These are phyloP conservation scores for Lophotriccus pileatus DNA, from an alignment of 2,797 vertebrate genomes.

Conservation along the genomic window DNA sequence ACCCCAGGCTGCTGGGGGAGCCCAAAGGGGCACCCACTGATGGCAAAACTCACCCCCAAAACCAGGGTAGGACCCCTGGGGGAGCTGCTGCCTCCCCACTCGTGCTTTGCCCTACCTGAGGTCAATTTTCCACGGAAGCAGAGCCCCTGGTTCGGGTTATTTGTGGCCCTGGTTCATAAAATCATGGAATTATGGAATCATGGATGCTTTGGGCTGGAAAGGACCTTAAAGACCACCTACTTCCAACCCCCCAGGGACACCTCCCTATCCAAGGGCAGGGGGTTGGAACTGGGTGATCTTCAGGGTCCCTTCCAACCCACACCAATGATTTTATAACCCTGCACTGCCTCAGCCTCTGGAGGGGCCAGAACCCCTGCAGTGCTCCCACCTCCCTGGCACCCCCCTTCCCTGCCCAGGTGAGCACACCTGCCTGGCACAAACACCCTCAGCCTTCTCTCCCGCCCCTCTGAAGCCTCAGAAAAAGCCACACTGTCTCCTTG, in stretches of 20 bases:
- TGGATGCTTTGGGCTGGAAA: neutral
- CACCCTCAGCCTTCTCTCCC: neutral
- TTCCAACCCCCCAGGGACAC: neutral
- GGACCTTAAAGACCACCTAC: neutral
- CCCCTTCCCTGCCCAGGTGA: neutral
- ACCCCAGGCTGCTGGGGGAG: accelerated
- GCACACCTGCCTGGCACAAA: neutral
- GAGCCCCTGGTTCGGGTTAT: neutral
- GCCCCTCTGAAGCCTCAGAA: neutral
- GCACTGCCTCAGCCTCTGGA: neutral
- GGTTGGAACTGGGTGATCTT: neutral
- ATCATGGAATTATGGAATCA: neutral
- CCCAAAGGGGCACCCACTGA: accelerated
- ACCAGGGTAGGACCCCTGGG: neutral
- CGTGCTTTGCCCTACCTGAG: neutral
- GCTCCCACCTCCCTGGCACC: neutral
- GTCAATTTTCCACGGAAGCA: accelerated
- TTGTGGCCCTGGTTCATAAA: neutral
- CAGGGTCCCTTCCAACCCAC: neutral
- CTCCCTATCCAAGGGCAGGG: neutral
- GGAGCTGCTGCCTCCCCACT: neutral
- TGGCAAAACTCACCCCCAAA: neutral
- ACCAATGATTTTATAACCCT: neutral
- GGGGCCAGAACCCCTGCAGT: neutral
- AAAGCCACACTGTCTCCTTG: constrained; percentile 7